phyloP scores from a whole-genome alignment of 1,140 invertebrate species.

The Cyrtorhinus lividipennis region DNA sequence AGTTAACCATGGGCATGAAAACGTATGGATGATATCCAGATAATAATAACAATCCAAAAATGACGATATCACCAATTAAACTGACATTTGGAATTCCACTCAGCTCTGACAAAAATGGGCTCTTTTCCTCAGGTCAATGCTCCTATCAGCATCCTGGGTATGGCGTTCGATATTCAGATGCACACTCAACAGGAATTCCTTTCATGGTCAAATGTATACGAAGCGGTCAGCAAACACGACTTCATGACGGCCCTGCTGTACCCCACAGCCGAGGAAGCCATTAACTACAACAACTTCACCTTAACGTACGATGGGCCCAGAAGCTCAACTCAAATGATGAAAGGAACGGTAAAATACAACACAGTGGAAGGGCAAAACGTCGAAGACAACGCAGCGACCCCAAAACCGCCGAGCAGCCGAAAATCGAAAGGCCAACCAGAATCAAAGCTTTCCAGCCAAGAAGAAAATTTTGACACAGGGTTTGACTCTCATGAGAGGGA shows the following conservation, averaged over 20 bases:
- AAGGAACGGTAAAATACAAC: neutral
- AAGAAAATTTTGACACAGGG: neutral
- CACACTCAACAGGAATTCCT: constrained; percentile 31
- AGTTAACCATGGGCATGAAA: too few relatives aligned
- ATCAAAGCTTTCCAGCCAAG: neutral
- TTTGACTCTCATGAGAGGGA: neutral
- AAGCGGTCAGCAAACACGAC: constrained; percentile 21
- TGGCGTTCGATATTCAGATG: constrained; percentile 33
- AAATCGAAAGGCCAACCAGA: too few relatives aligned
- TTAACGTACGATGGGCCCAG: constrained; percentile 22
- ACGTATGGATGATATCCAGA: too few relatives aligned
- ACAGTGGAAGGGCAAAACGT: neutral
- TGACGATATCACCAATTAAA: too few relatives aligned
- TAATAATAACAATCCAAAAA: too few relatives aligned
- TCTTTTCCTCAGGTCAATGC: too few relatives aligned
- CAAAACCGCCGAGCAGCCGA: too few relatives aligned
- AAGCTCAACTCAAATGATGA: constrained; percentile 24
- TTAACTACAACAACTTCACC: constrained; percentile 22
- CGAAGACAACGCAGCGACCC: neutral
- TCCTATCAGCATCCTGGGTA: too few relatives aligned
- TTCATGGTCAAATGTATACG: constrained; percentile 23
- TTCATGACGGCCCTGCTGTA: constrained; percentile 24
- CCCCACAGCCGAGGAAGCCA: constrained; percentile 18
- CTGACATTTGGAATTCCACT: too few relatives aligned
- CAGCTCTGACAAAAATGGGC: too few relatives aligned